Base-by-base conservation (phyloP, 1,140 invertebrate genomes). In the Drosophila kepulauana region DNA sequence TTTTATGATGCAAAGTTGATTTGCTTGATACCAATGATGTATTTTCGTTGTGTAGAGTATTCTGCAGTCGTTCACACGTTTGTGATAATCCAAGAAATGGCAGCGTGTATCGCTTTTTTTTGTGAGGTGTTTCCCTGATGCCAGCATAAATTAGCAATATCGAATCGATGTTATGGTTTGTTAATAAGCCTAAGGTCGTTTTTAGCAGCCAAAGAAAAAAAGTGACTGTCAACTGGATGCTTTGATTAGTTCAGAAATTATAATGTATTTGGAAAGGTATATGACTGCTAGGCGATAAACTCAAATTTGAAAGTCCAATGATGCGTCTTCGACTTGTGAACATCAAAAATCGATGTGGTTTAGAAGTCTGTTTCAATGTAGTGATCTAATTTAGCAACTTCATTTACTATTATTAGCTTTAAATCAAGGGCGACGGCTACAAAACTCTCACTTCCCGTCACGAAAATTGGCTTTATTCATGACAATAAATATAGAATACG, bases 81-180 rank as follows among this genome's bases (percentile, higher is more conserved):
- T 1, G n/a, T 2, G 33, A n/a, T n/a, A 13, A 8, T 67, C 16
- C 67, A 43, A 43, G 58, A 72, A 52, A 38, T 28, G n/a, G n/a
- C 13, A 43, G 30, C 43, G 2, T 64, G 45, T 64, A 52, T 20
- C 3, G 20, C 20, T 25, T 25, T 20, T 28, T 54, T 46, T 62
- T 69, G 13, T 28, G 38, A 56, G 41, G 41, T 57, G 49, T 65
- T 54, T 45, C n/a, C 65, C 59, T 33, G 46, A 76, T 62, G 59
- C 54, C 66, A 63, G 80, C 84, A 87, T 88, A 88, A 88, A 87
- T 87, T 84, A 84, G 69, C 78, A 72, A 71, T 66, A 80, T 70
- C 51, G 62, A 71, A 45, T 74, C 77, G 67, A 74, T 87, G 62
- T 57, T 77, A 82, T 77, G 58, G 58, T 56, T 81, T 68, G 78